Base-by-base conservation (phyloP, 2,888 invertebrate species). In the Eupeodes luniger region DNA sequence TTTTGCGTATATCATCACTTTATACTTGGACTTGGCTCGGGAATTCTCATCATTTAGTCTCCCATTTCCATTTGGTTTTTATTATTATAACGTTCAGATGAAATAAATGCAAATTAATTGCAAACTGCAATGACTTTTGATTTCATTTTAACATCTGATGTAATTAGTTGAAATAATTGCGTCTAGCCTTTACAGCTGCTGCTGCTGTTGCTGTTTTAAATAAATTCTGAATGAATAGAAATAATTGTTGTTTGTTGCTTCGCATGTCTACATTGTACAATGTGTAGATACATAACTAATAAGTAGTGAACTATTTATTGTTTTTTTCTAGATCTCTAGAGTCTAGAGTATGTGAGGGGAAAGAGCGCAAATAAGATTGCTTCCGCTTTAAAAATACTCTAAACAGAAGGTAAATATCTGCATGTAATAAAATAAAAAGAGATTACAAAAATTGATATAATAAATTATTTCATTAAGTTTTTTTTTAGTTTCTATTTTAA, bases 91-190 rank as follows among this genome's bases (percentile, higher is more conserved):
- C 27, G 2, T 7, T 67, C 34, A 5, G 12, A 77, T 78, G 75
- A 72, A 66, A 72, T 72, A 80, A 87, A 88, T 88, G 88, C 88
- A 88, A 88, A 88, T 88, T 85, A 88, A 85, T 88, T 88, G 88
- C 84, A 85, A 88, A 81, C 85, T 81, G 78, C 81, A 81, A 76
- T 88, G 88, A 88, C 88, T 88, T 83, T 87, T 88, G 88, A 85
- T 88, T 88, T 85, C 88, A 85, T 81, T 72, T 81, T 81, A 70
- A 9, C 85, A 85, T 88, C 88, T 88, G 88, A 88, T 85, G 88
- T 85, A 88, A 88, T 88, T 88, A 85, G 75, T 72, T 78, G 85
- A 59, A 70, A 81, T 88, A 88, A 85, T 88, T 88, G 88, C 88
- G 88, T 88, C 88, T 85, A 78, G 85, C 47, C 77, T 75, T 62